Evolutionary conservation across 1,140 invertebrate genomes (phyloP).

Genomic region (Pissodes strobi): DNA sequence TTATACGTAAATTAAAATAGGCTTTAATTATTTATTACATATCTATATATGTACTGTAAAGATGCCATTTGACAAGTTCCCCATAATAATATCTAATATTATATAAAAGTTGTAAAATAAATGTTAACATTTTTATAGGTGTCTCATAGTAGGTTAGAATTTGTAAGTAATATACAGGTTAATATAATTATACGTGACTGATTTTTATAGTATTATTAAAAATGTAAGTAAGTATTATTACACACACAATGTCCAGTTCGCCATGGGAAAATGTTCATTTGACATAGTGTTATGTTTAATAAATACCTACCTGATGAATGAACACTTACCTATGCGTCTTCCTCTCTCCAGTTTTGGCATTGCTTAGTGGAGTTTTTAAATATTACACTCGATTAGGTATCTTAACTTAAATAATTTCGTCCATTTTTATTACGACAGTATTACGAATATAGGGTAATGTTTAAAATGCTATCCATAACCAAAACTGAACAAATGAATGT

Average conservation of each 20-base stretch:
- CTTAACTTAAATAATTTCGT: slow-evolving; percentile 15
- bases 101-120: slow-evolving; percentile 48
- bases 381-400: slow-evolving; percentile 1
- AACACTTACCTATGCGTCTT: too few species aligned
- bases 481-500: slow-evolving; percentile 16
- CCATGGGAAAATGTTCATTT: not conserved
- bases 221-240: slow-evolving; percentile 37
- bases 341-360: not conserved
- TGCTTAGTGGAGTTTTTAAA: slow-evolving; percentile 10
- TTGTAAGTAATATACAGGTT: slow-evolving; percentile 44
- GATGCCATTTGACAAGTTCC: slow-evolving; percentile 18
- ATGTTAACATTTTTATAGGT: slow-evolving; percentile 51
- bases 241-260: not conserved
- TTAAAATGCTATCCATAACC: slow-evolving; percentile 2
- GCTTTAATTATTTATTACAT: slow-evolving; percentile 43
- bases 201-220: slow-evolving; percentile 41
- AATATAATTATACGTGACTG: slow-evolving; percentile 41
- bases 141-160: slow-evolving; percentile 46
- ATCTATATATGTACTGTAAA: slow-evolving; percentile 35
- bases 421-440: slow-evolving; percentile 4
- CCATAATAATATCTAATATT: not conserved
- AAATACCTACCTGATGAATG: too few species aligned
- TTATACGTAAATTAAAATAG: not conserved
- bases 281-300: too few species aligned
- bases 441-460: slow-evolving; percentile 3